phyloP scores from a whole-genome alignment of 2,113 vertebrate genomes.

The Syngnathus floridae region DNA sequence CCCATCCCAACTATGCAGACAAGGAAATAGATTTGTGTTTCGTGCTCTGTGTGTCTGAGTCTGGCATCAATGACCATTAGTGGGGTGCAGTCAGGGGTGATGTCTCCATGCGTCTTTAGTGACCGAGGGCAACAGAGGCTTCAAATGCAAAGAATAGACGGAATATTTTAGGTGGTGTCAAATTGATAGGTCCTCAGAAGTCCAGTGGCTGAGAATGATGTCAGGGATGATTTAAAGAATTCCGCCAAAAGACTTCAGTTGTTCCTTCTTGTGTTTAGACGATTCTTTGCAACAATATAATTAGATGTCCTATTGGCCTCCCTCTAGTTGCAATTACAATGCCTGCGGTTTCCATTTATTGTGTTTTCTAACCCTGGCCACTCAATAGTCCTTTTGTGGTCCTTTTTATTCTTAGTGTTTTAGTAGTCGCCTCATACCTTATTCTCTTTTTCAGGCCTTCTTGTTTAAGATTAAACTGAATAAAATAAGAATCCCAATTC shows the following conservation, averaged over 20 bases:
- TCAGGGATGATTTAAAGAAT: background rate
- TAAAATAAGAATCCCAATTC: background rate
- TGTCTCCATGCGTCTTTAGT: conserved; percentile 9
- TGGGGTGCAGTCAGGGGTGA: conserved; percentile 22
- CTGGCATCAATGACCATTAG: conserved; percentile 25
- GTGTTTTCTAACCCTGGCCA: background rate
- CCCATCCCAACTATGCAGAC: background rate
- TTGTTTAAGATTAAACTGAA: conserved; percentile 3
- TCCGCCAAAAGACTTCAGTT: background rate
- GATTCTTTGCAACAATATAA: background rate
- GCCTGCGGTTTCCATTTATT: conserved; percentile 15
- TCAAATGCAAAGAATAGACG: conserved; percentile 14
- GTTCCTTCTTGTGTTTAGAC: background rate
- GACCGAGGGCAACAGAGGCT: conserved; percentile 1
- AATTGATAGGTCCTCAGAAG: background rate
- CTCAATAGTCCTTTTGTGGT: conserved; percentile 3
- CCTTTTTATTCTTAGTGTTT: background rate
- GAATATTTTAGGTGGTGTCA: background rate
- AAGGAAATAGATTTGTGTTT: background rate
- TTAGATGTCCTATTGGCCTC: conserved; percentile 9
- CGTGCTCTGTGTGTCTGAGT: background rate
- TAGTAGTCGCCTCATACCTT: conserved; percentile 1
- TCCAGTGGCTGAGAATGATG: background rate
- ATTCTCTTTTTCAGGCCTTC: conserved; percentile 1
- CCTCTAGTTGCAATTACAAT: conserved; percentile 5